Base-by-base conservation (phyloP, 2,797 vertebrate species). In the Hemitrygon akajei region DNA sequence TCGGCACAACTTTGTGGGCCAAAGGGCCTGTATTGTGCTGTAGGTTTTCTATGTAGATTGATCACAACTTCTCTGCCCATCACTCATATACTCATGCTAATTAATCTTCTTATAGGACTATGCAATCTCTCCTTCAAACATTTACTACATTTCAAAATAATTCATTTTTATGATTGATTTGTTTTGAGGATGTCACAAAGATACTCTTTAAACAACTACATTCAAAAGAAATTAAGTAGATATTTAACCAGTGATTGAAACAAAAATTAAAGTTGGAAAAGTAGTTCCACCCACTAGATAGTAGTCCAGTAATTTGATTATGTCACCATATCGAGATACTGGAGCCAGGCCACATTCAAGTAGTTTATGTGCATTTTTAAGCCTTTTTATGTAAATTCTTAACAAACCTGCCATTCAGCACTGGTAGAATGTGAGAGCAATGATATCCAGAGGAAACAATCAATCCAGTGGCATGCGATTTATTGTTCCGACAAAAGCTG, bases 381-480 rank as follows among this genome's bases (percentile, higher is more conserved):
- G 2, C 47, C 6, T 69, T 20, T 69, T 56, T 0, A 30, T 93
- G 69, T 30, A 56, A 0, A 58, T 47, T n/a, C 37, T 40, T 81
- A 94, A 94, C 97, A 96, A 93, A 99, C 99, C 98, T 98, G 95
- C 99, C 98, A 5, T 98, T 97, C 94, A 99, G 94, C n/a, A 99
- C 94, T 0, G 99, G 98, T 94, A 99, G 96, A 94, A 99, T 96
- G 94, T 99, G 98, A 0, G 98, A 99, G 94, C 98, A 98, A 95
- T 99, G 98, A 95, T 98, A 98, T 20, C 98, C 98, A 0, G 98
- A 99, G 3, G 98, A 98, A 94, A 99, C 95, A 22, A 99, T 95
- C 37, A 99, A 95, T 34, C 98, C 98, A 0, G 96, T 98, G 94
- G 97, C 96, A 10, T 96, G 95, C 9, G 95, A 95, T 87, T 37